Evolutionary conservation across 2,797 vertebrate species (phyloP), one percentile per base, ranked within the genome.

Genomic region (Pygocentrus nattereri): DNA sequence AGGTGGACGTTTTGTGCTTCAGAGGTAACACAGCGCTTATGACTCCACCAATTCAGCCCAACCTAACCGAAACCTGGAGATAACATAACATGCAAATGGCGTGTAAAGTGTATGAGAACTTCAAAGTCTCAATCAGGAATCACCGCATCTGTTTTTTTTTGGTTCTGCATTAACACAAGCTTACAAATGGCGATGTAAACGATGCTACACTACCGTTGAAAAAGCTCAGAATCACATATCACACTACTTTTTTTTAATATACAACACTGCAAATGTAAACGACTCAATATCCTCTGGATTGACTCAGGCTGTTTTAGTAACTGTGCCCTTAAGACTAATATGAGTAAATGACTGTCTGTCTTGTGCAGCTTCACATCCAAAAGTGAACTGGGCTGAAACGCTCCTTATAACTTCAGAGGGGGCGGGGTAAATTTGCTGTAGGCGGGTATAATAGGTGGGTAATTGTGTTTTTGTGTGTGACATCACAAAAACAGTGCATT

Each of bases 71-170:
- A 61, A 25, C 25, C 4, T 25, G 4, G 23, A 6, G 41, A 69
- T 15, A 49, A 69, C 21, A 11, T 5, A n/a, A 68, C 25, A 71
- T 30, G 68, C 30, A 50, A 3, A 71, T 71, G 49, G 6, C 23
- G 5, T 27, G n/a, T 47, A 69, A 15, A 25, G 23, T 61, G 23
- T 61, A 30, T 30, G 58, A 61, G 58, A 27, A 27, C 41, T 8
- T 25, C 18, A 49, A 69, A 70, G 49, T 72, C 47, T 71, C 69
- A 54, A 54, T 72, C 69, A 50, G 27, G 8, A 21, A 30, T 71
- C 44, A 50, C 44, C 50, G 21, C 44, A 27, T 19, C 25, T 30
- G 62, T 67, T 15, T 31, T 65, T n/a, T 52, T 71, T 71, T 71
- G 49, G 49, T 71, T 50, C 44, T 25, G 23, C 65, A 68, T 68